phyloP scores from a whole-genome alignment of 2,888 invertebrate genomes.

The Napeogenes inachia region DNA sequence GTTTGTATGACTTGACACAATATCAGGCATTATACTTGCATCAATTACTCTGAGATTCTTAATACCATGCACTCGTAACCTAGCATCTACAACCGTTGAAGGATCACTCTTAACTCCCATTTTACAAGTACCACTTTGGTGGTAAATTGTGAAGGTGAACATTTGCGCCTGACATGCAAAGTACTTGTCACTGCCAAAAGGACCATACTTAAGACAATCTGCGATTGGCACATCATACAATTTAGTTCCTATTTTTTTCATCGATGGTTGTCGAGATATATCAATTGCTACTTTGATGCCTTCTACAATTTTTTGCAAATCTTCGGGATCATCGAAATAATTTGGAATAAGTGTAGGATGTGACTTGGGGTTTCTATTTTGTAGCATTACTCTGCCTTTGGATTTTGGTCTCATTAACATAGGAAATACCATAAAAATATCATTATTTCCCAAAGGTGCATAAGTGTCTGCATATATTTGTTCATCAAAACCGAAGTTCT shows the following conservation, averaged over 20 bases:
- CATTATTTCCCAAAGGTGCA: conserved; percentile 56
- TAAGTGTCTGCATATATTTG: conserved; percentile 62
- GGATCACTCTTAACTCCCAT: conserved; percentile 79
- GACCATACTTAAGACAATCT: conserved; percentile 73
- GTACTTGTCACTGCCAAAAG: conserved; percentile 81
- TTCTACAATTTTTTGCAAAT: conserved; percentile 80
- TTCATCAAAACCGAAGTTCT: conserved; percentile 75
- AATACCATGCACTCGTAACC: conserved; percentile 81
- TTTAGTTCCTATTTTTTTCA: conserved; percentile 77
- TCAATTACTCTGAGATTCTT: conserved; percentile 84
- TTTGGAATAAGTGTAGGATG: conserved; percentile 87
- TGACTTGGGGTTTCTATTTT: conserved; percentile 82
- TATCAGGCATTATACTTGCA: conserved; percentile 87
- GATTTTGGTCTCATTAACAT: conserved; percentile 85
- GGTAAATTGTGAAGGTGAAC: conserved; percentile 83
- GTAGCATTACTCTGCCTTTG: conserved; percentile 81
- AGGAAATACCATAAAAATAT: conserved; percentile 78
- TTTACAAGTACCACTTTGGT: conserved; percentile 82
- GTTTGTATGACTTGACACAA: conserved; percentile 87
- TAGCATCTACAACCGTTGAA: conserved; percentile 80
- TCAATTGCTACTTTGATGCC: conserved; percentile 79
- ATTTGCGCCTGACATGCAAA: conserved; percentile 82
- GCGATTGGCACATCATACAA: conserved; percentile 79
- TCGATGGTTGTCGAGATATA: conserved; percentile 76
- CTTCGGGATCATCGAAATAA: conserved; percentile 82